Evolutionary conservation across 2,113 vertebrate species (phyloP), one percentile per base, ranked within the genome.

Genomic region (Rattus norvegicus): DNA sequence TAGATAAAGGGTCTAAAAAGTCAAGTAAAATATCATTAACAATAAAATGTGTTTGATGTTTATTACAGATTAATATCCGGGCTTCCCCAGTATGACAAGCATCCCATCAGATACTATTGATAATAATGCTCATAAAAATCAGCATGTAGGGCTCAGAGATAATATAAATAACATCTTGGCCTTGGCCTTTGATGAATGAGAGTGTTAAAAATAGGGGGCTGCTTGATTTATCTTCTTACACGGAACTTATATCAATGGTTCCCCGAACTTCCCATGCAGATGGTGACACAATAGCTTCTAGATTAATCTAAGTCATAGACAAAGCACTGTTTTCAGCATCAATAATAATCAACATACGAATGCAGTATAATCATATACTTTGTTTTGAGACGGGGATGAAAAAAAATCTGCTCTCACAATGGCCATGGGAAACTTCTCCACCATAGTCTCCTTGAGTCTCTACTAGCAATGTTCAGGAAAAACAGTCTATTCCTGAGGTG

Each of bases 191-290:
- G 54, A 89, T 93, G 69, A 95, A 56, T 81, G 90, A 26, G 5
- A 91, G 72, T 36, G 49, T 75, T 86, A 86, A 88, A 95, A 93
- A 92, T 26, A 84, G 22, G n/a, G 33, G 14, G 3, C 80, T 33
- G 49, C 63, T 47, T 77, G 84, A 83, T 39, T 56, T 39, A 14
- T 89, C 61, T 94, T 36, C 24, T 33, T 59, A 96, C 39, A 91
- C 10, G n/a, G 39, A 77, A 77, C 83, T 94, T 93, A 92, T 13
- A 91, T 33, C 96, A 90, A 79, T 59, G 24, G n/a, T 80, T 93
- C 73, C 81, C n/a, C 73, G 49, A 16, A 67, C 24, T 95, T 94
- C n/a, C 67, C 16, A 8, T 79, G 43, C 16, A 61, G 49, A 65
- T 70, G 70, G 20, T 72, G 63, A 79, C 39, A 67, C 28, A 95